Base-by-base conservation (phyloP, 2,113 vertebrate species). In the Fulica atra region DNA sequence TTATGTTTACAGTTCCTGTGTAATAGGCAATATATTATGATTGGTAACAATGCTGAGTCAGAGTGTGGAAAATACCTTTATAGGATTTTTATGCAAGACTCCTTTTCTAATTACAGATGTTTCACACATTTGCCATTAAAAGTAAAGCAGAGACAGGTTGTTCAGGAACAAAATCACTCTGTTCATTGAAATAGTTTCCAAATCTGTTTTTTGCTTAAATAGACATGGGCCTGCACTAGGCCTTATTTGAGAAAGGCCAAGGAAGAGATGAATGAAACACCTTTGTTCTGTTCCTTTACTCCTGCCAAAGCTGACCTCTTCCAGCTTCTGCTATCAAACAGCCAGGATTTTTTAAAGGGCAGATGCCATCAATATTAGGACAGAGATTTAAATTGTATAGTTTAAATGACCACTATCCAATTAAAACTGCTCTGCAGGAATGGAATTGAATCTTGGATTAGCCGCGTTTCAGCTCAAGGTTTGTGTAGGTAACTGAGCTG, bases 231-330 rank as follows among this genome's bases (percentile, higher is more conserved):
- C 26, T 46, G 84, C 57, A 86, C 72, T 59, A 69, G 2, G 7
- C 50, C 14, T 16, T 57, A 59, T 69, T 87, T 83, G 72, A 80
- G 85, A 81, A 85, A 87, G 59, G 81, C 76, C 69, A 92, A 86
- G 72, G 81, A 36, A 72, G 35, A 68, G 59, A 33, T 82, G 89
- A 88, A 90, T 77, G 82, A 90, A 95, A 90, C 91, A 90, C 88
- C 71, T 85, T 92, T 95, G 80, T 42, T 80, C 82, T 8, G 2
- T 86, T 86, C 86, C 44, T 86, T 86, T 76, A 74, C 33, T 88
- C 66, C 63, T 94, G 77, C 81, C 95, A 95, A 77, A 73, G 56
- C 44, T 73, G 77, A 81, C 78, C 73, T 36, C 42, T 81, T 92
- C 88, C 77, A 92, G 77, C 71, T 36, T 66, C 79, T 94, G 70